Percentiles rank a stretch among this genome's conserved stretches.
Conservation (phyloP, 1,140 invertebrate species). For the Grapholita molesta region DNA sequence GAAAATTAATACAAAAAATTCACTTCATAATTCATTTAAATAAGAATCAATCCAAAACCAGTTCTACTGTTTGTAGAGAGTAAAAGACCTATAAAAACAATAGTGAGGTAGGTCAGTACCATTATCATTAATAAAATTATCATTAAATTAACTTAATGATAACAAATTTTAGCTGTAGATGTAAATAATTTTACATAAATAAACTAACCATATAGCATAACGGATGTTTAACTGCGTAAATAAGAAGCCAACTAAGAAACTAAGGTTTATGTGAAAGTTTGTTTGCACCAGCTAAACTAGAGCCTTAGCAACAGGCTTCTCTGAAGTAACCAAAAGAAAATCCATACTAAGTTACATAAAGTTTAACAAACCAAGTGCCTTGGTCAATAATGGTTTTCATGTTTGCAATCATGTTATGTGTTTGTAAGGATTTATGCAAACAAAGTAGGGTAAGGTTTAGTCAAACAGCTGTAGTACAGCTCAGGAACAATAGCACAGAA, state of each 20-base stretch:
- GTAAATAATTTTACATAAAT: background rate
- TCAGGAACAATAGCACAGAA: too few species aligned
- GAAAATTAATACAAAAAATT: too few species aligned
- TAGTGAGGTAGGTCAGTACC: background rate
- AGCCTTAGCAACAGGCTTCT: background rate
- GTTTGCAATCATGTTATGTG: background rate
- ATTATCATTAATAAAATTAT: background rate
- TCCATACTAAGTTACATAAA: conserved; percentile 1
- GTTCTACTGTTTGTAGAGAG: too few species aligned
- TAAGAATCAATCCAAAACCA: too few species aligned
- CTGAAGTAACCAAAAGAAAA: background rate
- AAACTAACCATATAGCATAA: background rate
- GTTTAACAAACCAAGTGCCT: background rate
- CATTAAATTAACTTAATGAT: background rate
- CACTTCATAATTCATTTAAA: too few species aligned
- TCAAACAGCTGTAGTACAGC: background rate
- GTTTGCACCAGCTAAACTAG: background rate
- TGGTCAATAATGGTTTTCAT: background rate
- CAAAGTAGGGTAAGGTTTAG: background rate
- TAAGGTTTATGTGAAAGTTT: conserved; percentile 7
- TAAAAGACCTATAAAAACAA: too few species aligned
- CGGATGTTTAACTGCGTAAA: background rate
- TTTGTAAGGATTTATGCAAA: background rate
- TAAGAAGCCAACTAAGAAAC: background rate
- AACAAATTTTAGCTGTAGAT: background rate